Conservation (phyloP, 2,797 vertebrate genomes). For the Vespertilio murinus region DNA sequence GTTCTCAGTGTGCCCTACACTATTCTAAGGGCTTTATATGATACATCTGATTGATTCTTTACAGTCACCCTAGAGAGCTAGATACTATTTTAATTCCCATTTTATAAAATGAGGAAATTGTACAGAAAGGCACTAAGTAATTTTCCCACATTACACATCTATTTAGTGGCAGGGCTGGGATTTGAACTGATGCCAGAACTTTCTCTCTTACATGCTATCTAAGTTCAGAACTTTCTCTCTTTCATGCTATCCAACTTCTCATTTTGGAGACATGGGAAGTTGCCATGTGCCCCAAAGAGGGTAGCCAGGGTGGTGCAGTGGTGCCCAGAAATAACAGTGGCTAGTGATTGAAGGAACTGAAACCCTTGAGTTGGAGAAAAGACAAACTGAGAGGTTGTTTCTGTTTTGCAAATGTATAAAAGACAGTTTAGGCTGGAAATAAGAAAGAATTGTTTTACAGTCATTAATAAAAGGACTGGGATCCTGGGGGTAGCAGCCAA, state of each 20-base stretch:
- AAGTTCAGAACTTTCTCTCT: no score
- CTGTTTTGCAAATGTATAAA: not conserved
- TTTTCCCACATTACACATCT: not conserved
- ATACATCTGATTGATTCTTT: not conserved
- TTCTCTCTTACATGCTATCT: not conserved
- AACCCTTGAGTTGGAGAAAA: not conserved
- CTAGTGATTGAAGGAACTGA: not conserved
- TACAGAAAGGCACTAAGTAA: not conserved
- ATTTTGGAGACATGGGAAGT: no score
- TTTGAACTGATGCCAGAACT: not conserved
- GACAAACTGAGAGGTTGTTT: not conserved
- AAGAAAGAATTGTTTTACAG: not conserved
- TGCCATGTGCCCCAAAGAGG: not conserved
- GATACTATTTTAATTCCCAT: not conserved
- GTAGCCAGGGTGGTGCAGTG: not conserved
- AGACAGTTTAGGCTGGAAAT: not conserved
- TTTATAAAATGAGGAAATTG: not conserved
- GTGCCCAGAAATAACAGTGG: not conserved
- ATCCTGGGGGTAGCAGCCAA: not conserved
- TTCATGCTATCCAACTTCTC: no score
- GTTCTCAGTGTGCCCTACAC: not conserved
- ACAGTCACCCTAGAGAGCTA: not conserved
- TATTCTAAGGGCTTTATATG: not conserved
- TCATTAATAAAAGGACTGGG: not conserved
- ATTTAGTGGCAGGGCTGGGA: not conserved